A percentile compares a stretch with the other conserved stretches of the same genome.
These are phyloP conservation scores for Hyles euphorbiae DNA, from an alignment of 1,140 invertebrate species.

Conservation along the genomic window DNA sequence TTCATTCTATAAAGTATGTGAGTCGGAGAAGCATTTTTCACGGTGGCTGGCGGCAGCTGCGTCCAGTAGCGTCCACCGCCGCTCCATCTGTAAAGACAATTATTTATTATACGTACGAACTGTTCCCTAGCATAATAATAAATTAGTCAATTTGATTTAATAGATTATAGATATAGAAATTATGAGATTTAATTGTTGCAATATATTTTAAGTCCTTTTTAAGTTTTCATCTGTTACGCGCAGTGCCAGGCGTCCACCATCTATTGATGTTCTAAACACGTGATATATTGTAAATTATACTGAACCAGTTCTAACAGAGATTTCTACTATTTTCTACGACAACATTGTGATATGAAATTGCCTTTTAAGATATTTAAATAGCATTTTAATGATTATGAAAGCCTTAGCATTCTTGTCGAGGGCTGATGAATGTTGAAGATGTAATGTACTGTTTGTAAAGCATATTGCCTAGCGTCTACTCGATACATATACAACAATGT, in stretches of 20 bases:
- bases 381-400: no score
- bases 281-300: not conserved
- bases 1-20: no score
- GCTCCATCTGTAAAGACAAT: constrained; percentile 3
- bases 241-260: constrained; percentile 9
- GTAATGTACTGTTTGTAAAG: no score
- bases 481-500: constrained; percentile 8
- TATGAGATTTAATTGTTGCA: constrained; percentile 43
- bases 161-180: constrained; percentile 30
- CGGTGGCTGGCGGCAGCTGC: no score
- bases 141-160: constrained; percentile 37
- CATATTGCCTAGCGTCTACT: no score
- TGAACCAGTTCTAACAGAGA: not conserved
- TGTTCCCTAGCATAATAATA: constrained; percentile 32
- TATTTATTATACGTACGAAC: constrained; percentile 24
- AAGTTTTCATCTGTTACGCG: constrained; percentile 20
- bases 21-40: no score
- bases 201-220: constrained; percentile 24
- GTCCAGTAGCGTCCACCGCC: no score
- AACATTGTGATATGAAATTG: constrained; percentile 41
- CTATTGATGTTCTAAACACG: not conserved
- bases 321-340: not conserved
- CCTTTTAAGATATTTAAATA: constrained; percentile 21
- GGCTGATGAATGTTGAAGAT: no score
- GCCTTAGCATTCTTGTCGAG: no score